A percentile compares a stretch with the other conserved stretches of the same genome.
Evolutionary conservation across 2,113 vertebrate species (phyloP).

Genomic region (Oncorhynchus keta): DNA sequence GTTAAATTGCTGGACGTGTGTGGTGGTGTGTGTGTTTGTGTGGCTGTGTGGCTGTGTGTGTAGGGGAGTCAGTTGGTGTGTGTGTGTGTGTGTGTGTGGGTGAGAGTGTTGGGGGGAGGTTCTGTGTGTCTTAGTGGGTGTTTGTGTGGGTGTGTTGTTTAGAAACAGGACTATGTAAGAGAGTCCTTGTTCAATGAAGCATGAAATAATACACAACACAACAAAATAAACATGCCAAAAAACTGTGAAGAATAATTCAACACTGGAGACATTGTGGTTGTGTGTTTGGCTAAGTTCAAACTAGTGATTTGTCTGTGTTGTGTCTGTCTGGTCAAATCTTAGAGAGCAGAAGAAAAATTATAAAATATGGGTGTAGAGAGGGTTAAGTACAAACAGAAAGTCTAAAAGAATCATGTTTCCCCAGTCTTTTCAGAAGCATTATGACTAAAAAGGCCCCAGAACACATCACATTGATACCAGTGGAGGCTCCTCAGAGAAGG

Average conservation of each 20-base stretch:
- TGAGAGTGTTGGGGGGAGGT: too few species aligned
- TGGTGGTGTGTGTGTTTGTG: too few species aligned
- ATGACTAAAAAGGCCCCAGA: too few species aligned
- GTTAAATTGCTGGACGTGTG: too few species aligned
- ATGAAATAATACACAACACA: conserved; percentile 45
- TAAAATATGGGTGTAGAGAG: neutral
- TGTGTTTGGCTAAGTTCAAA: neutral
- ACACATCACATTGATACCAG: too few species aligned
- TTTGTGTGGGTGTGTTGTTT: neutral
- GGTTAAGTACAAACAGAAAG: neutral
- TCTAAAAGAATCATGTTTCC: too few species aligned
- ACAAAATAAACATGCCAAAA: conserved; percentile 52
- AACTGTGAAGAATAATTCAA: conserved; percentile 40
- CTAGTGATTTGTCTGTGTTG: conserved; percentile 18
- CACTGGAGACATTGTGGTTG: conserved; percentile 29
- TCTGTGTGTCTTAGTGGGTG: too few species aligned
- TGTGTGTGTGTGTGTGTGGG: too few species aligned
- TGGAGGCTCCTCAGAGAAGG: too few species aligned
- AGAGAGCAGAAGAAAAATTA: neutral
- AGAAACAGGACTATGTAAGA: neutral
- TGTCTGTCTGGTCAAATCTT: neutral
- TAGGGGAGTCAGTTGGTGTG: too few species aligned
- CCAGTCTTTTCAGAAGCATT: too few species aligned
- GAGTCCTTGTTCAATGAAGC: conserved; percentile 46
- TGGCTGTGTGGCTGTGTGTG: too few species aligned